Base-by-base conservation (phyloP, 2,113 vertebrate species). In the Macrotis lagotis region DNA sequence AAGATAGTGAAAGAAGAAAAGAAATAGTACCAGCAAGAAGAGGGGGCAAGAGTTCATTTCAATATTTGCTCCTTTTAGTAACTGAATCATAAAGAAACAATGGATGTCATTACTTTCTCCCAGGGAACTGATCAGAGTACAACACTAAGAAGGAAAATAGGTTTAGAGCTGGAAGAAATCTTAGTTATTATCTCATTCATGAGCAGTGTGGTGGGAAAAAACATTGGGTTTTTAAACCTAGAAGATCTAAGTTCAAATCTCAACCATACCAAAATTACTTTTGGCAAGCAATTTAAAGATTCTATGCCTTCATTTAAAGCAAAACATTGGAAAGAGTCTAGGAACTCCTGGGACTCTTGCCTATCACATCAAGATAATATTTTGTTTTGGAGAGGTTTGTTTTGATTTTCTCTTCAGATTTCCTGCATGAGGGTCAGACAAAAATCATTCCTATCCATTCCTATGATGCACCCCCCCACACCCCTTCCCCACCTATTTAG, bases 381-480 rank as follows among this genome's bases (percentile, higher is more conserved):
- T 91, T 96, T 1, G 37, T 19, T 74, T 44, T n/a, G 28, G 3
- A 6, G 37, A 16, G 9, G 7, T n/a, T n/a, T n/a, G 4, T 44
- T 74, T 74, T 74, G 16, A n/a, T 88, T 94, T 91, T 96, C n/a
- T 90, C 92, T 93, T 95, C 48, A 50, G 92, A 97, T 97, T 97
- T 94, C 95, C 88, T 95, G 88, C 51, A 50, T 93, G 94, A 97
- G 91, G n/a, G n/a, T 92, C 96, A 94, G 94, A 89, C 92, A 96
- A 74, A 93, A 90, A 93, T 53, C 28, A 19, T 48, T 95, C 55
- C 88, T 47, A 55, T 92, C 89, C 44, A 92, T 91, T 74, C 19
- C 16, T 97, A 22, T 37, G n/a, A n/a, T n/a, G n/a, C n/a, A n/a
- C n/a, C n/a, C n/a, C 25, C 25, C 8, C 53, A 66, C 11, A 28